Conservation (phyloP, 2,797 vertebrate genomes). For the Xerus rutilus region DNA sequence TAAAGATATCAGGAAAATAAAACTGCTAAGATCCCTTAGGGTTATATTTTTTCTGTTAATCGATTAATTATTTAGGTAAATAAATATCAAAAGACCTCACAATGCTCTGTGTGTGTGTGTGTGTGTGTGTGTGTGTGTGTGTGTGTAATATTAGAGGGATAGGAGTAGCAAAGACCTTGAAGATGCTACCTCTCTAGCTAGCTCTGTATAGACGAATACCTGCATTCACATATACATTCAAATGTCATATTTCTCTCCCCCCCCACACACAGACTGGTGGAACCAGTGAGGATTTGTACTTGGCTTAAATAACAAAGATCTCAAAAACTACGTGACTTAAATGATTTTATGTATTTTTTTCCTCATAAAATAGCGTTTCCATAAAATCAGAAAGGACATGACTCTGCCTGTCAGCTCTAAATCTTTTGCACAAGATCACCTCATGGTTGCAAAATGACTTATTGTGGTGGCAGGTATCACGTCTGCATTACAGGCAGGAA, state of each 20-base stretch:
- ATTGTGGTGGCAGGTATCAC: not conserved
- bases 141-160: not conserved
- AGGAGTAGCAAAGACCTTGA: not conserved
- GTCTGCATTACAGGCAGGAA: not conserved
- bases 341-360: not conserved
- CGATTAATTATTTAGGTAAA: not conserved
- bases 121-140: too few relatives aligned
- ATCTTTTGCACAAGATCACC: not conserved
- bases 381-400: not conserved
- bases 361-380: not conserved
- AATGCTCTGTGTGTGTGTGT: not conserved
- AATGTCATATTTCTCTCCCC: too few relatives aligned
- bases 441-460: not conserved
- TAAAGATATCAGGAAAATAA: not conserved
- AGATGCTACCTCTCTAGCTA: not conserved
- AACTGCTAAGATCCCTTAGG: not conserved
- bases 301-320: not conserved
- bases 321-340: not conserved
- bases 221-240: not conserved
- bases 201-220: too few relatives aligned
- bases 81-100: not conserved
- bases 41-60: not conserved
- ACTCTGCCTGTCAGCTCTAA: accelerated
- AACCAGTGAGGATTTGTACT: not conserved
- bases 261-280: not conserved